Conservation (phyloP, 1,140 invertebrate species). For the Drosophila trapezifrons region DNA sequence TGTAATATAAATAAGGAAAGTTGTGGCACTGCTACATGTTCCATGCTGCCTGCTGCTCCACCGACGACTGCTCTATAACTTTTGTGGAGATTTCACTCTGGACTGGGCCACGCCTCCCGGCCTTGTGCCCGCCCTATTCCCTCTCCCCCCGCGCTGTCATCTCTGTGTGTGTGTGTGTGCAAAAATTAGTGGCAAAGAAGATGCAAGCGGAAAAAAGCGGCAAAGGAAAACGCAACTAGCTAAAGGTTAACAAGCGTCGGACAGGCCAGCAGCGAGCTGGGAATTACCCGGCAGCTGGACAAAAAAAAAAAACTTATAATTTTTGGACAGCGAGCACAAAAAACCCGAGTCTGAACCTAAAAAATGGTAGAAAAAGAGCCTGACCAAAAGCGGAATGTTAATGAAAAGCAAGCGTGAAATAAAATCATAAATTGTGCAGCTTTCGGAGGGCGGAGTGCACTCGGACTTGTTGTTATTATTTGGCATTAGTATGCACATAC, state of each 20-base stretch:
- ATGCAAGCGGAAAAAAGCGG: slow-evolving; percentile 38
- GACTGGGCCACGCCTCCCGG: slow-evolving; percentile 34
- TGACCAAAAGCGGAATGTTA: slow-evolving; percentile 60
- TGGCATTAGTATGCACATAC: slow-evolving; percentile 60
- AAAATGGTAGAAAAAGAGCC: slow-evolving; percentile 26
- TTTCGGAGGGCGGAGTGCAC: slow-evolving; percentile 9
- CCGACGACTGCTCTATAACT: slow-evolving; percentile 72
- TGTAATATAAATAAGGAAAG: slow-evolving; percentile 45
- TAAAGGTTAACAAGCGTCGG: slow-evolving; percentile 79
- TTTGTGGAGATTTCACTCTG: slow-evolving; percentile 72
- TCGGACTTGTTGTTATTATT: slow-evolving; percentile 55
- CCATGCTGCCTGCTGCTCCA: slow-evolving; percentile 47
- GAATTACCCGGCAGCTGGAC: slow-evolving; percentile 55
- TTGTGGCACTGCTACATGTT: slow-evolving; percentile 62
- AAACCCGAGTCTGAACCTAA: slow-evolving; percentile 2
- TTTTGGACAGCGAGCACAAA: slow-evolving; percentile 60
- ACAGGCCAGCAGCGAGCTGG: slow-evolving; percentile 43
- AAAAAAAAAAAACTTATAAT: slow-evolving; percentile 76
- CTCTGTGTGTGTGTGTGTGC: slow-evolving; percentile 25
- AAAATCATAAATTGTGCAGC: slow-evolving; percentile 80
- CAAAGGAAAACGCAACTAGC: slow-evolving; percentile 61
- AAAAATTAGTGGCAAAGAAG: slow-evolving; percentile 72
- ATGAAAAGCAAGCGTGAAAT: slow-evolving; percentile 83
- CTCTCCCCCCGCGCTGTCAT: slow-evolving; percentile 16
- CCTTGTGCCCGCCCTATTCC: slow-evolving; percentile 1